Evolutionary conservation across 92 coral and sea anemone species (phyloP), one percentile per base, ranked within the genome.

Genomic region (Phymanthus crucifer): DNA sequence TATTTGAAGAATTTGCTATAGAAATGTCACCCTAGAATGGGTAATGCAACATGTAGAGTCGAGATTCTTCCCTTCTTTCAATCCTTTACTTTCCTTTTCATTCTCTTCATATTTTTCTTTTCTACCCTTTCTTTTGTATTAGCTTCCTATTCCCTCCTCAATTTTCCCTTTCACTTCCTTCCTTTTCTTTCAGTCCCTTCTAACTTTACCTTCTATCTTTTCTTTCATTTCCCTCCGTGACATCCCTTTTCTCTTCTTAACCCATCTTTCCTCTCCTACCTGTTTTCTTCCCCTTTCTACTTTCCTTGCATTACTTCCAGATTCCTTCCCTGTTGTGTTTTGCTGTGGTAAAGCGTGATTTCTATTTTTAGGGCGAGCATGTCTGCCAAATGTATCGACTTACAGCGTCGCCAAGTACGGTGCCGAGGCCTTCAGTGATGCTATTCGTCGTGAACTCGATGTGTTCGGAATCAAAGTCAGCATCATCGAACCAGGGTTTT

Each of bases 351-450:
- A 16, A 7, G 18, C 23, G 1, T 54, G 1, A 24, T 54, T 21
- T 21, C 24, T 21, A 54, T 54, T 54, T 19, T 80, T 40, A 95
- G 99, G 99, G 23, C 90, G 99, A 54, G 64, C 82, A 16, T 87
- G 87, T 48, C 89, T 95, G 17, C 98, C 99, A 0, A 81, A 84
- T 66, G 90, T 78, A 9, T 85, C 87, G 7, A 90, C 96, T 14
- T 95, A 95, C 74, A 86, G 91, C 37, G 58, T 89, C 40, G 85
- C 94, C 65, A 95, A 95, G 35, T 95, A 75, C 72, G 99, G 94
- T 31, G 99, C 95, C 26, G 98, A 91, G 82, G 99, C 96, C 68
- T 95, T 95, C 76, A 89, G 92, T 19, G 99, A 95, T 78, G 99
- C 94, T 4, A 75, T 95, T 32, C 96, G 99, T n/a, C 93, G 94